These are phyloP conservation scores for Bombus confusus DNA, from an alignment of 1,140 invertebrate genomes.

Conservation along the genomic window DNA sequence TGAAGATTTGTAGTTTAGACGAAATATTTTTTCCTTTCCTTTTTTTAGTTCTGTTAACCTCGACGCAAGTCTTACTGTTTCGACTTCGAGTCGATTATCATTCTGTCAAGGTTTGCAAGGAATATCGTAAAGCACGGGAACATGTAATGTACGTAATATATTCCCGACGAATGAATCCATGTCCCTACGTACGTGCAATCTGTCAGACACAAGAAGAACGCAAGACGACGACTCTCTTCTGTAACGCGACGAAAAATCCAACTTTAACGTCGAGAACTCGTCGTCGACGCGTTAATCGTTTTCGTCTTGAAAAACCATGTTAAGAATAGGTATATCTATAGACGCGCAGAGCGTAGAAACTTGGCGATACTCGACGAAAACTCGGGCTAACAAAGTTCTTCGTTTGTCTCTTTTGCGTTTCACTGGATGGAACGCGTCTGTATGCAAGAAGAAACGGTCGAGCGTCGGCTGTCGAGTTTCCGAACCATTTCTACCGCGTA, in stretches of 20 bases:
- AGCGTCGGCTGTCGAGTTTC: not conserved
- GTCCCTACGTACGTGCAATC: too few relatives aligned
- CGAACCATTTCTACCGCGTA: conserved; percentile 5
- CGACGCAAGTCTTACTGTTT: not conserved
- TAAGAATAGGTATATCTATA: not conserved
- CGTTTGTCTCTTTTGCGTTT: not conserved
- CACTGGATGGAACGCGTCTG: not conserved
- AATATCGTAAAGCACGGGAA: too few relatives aligned
- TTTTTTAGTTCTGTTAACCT: not conserved
- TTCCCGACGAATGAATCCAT: too few relatives aligned
- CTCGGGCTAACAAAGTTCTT: not conserved
- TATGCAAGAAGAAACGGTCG: not conserved
- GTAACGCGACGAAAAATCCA: not conserved
- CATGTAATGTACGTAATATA: too few relatives aligned
- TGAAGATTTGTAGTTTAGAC: not conserved
- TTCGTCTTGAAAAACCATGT: too few relatives aligned
- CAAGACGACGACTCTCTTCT: too few relatives aligned
- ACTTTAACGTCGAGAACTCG: not conserved
- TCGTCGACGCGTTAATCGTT: not conserved
- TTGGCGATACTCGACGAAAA: too few relatives aligned
- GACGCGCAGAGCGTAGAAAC: not conserved
- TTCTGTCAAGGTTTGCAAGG: not conserved
- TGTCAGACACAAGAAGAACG: too few relatives aligned
- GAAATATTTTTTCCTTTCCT: not conserved
- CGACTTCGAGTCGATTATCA: not conserved